Conservation (phyloP, 2,113 vertebrate genomes). For the Alaudala cheleensis region DNA sequence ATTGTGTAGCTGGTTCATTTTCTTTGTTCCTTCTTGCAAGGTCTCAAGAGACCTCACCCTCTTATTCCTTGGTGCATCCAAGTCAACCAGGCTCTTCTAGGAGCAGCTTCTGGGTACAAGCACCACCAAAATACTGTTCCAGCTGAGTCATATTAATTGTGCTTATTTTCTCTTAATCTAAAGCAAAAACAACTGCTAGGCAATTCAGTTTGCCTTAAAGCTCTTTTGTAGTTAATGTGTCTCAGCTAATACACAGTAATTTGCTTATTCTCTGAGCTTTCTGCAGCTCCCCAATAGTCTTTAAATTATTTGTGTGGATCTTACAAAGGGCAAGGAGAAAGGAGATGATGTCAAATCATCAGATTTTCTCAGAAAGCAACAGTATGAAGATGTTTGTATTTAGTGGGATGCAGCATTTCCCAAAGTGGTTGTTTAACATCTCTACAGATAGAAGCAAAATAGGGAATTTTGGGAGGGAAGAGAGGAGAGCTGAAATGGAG, state of each 20-base stretch:
- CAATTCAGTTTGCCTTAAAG: neutral
- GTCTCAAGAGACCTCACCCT: neutral
- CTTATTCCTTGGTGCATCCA: neutral
- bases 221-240: neutral
- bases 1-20: neutral
- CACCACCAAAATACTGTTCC: neutral
- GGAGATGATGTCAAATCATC: neutral
- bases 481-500: neutral
- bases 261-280: neutral
- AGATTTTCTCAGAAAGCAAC: neutral
- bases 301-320: neutral
- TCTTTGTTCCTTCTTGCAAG: neutral
- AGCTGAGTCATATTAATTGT: constrained; percentile 26
- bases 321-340: neutral
- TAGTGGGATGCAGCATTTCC: neutral
- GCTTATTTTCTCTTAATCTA: constrained; percentile 22
- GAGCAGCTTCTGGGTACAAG: neutral
- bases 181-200: neutral
- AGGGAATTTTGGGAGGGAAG: neutral
- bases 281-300: neutral
- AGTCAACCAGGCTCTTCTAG: neutral
- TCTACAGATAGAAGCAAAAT: neutral
- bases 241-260: neutral
- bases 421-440: neutral
- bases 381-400: neutral